These are phyloP conservation scores for Malthinus flaveolus DNA, from an alignment of 2,888 invertebrate species.

Conservation along the genomic window DNA sequence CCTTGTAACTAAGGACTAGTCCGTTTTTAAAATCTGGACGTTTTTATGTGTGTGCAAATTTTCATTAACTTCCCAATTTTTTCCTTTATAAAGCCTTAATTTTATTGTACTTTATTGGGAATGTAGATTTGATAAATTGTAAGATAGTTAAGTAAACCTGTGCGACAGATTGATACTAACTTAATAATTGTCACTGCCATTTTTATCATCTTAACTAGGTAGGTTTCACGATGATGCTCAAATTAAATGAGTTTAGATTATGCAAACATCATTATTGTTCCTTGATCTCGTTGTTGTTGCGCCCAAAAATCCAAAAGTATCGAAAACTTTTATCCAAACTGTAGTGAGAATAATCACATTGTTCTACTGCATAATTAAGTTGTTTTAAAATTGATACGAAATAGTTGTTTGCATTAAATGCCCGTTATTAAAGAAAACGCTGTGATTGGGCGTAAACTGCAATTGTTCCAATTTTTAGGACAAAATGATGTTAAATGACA, in stretches of 20 bases:
- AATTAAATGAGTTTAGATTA: slow-evolving; percentile 31
- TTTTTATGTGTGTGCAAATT: no score
- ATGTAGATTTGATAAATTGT: slow-evolving; percentile 5
- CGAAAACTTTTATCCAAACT: not conserved
- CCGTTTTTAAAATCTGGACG: no score
- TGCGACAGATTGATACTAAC: slow-evolving; percentile 32
- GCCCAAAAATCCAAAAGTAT: slow-evolving; percentile 32
- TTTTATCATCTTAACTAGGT: slow-evolving; percentile 43
- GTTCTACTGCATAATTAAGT: no score
- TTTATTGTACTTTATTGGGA: no score
- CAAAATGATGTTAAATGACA: slow-evolving; percentile 10
- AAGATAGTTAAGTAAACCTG: not conserved
- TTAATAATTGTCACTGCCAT: slow-evolving; percentile 47
- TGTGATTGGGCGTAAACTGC: slow-evolving; percentile 42
- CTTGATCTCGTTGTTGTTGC: slow-evolving; percentile 46
- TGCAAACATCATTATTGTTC: slow-evolving; percentile 33
- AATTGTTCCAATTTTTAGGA: slow-evolving; percentile 35
- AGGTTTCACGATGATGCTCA: slow-evolving; percentile 43
- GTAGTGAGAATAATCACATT: not conserved
- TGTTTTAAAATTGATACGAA: not conserved
- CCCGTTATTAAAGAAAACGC: slow-evolving; percentile 4
- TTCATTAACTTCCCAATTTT: no score
- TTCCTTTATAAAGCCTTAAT: no score
- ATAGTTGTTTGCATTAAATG: no score
- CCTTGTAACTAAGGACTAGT: no score